Evolutionary conservation across 2,113 vertebrate species (phyloP).

Genomic region (Leptobrachium ailaonicum): DNA sequence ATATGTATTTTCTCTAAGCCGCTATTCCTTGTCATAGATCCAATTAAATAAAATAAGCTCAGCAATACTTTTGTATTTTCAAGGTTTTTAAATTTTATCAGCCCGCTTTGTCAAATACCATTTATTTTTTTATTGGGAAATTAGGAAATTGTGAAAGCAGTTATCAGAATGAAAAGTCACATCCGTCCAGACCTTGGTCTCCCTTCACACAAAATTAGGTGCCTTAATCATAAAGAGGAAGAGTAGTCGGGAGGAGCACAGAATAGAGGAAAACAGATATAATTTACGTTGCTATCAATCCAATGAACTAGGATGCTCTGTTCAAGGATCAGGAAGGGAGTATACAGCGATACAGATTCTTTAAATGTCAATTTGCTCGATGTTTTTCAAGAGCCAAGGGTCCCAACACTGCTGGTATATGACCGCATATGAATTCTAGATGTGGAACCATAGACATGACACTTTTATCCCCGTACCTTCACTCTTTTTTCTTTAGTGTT

Average conservation of each 20-base stretch:
- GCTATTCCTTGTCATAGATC: too few relatives aligned
- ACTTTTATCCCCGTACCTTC: conserved; percentile 26
- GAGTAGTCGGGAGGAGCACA: background rate
- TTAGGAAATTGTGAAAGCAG: too few relatives aligned
- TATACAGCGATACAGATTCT: background rate
- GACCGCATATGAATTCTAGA: background rate
- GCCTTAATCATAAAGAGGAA: background rate
- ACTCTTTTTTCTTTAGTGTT: background rate
- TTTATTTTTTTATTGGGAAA: background rate
- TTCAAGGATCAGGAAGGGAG: background rate
- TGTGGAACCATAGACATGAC: conserved; percentile 4
- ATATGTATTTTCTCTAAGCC: too few relatives aligned
- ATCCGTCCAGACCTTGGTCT: background rate
- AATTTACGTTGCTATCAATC: background rate
- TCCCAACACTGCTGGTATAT: background rate
- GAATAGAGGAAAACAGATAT: background rate
- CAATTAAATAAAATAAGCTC: too few relatives aligned
- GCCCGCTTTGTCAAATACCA: background rate
- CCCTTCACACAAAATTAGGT: background rate
- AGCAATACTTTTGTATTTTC: too few relatives aligned
- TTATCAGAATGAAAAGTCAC: too few relatives aligned
- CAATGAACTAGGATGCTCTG: background rate
- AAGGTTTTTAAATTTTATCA: too few relatives aligned
- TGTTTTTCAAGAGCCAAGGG: too few relatives aligned
- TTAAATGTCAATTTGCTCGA: background rate